Conservation (phyloP, 2,888 invertebrate species). For the Seira sanloemensis region DNA sequence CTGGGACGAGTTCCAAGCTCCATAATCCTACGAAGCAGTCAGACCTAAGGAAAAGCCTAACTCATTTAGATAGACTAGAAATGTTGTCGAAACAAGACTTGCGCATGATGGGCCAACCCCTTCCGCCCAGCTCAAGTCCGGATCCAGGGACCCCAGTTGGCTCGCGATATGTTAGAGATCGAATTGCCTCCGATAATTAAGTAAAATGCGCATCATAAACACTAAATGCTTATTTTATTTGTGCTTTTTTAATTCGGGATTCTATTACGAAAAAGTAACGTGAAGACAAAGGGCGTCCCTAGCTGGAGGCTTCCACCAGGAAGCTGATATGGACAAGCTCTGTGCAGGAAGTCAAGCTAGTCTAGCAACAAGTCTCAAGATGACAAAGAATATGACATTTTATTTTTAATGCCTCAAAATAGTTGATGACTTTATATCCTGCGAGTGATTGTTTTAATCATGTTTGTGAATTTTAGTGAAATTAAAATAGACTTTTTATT, state of each 20-base stretch:
- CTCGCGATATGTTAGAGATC: neutral
- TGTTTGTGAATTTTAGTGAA: no score
- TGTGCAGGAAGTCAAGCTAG: neutral
- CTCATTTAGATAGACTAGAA: slow-evolving; percentile 48
- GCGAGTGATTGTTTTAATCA: no score
- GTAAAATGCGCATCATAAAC: neutral
- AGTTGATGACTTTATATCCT: no score
- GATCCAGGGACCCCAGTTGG: neutral
- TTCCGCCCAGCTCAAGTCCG: neutral
- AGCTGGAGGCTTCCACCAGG: neutral
- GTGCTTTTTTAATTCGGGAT: no score
- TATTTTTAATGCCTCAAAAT: no score
- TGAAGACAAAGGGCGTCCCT: neutral
- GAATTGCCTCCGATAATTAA: neutral
- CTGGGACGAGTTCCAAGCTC: neutral
- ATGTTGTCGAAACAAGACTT: slow-evolving; percentile 40
- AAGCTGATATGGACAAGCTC: neutral
- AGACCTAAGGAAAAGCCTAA: slow-evolving; percentile 34
- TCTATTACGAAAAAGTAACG: neutral
- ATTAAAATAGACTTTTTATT: no score
- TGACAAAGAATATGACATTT: no score
- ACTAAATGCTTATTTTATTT: no score
- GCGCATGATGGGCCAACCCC: neutral
- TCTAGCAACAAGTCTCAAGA: no score
- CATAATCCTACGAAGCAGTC: slow-evolving; percentile 37